Base-by-base conservation (phyloP, 92 coral and sea anemone species). In the Heteractis magnifica region DNA sequence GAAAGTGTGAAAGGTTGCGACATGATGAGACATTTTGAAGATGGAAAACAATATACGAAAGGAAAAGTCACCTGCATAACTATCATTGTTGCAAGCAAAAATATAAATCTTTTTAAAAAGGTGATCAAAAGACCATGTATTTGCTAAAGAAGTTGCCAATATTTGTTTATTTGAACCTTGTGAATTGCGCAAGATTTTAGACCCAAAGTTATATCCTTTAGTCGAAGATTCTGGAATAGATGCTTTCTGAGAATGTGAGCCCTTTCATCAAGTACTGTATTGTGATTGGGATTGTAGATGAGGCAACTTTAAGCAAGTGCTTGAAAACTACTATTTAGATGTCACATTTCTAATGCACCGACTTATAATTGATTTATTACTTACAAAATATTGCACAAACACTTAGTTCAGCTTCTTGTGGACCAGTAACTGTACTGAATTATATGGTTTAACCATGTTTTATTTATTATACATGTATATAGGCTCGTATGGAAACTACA, bases 401-500 rank as follows among this genome's bases (percentile, higher is more conserved):
- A 21, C 73, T 68, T 26, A 68, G 73, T 68, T 68, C 8, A 7
- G 49, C 48, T 14, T 21, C 15, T 44, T 81, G 0, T 14, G 60
- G 51, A n/a, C 84, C 77, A 70, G 56, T 70, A 34, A 41, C 51
- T 50, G 49, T 2, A 59, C 13, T 51, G 23, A 13, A 44, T 65
- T 64, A n/a, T 80, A 51, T 80, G 76, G 50, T 71, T 81, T 12
- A 53, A 2, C 58, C 58, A 68, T 23, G 14, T 8, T 68, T 23
- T 21, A 51, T 81, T 76, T 20, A 64, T 81, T 12, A 58, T 34
- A 2, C 72, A 52, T 80, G 56, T 52, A 73, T 64, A 14, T 56
- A 95, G 98, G 93, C 95, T 81, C 91, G 91, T 51, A 91, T 95
- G 97, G 98, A 95, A 91, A 95, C 98, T 65, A 91, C 95, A 4